Evolutionary conservation across 2,113 vertebrate genomes (phyloP).

Genomic region (Cavia aperea): DNA sequence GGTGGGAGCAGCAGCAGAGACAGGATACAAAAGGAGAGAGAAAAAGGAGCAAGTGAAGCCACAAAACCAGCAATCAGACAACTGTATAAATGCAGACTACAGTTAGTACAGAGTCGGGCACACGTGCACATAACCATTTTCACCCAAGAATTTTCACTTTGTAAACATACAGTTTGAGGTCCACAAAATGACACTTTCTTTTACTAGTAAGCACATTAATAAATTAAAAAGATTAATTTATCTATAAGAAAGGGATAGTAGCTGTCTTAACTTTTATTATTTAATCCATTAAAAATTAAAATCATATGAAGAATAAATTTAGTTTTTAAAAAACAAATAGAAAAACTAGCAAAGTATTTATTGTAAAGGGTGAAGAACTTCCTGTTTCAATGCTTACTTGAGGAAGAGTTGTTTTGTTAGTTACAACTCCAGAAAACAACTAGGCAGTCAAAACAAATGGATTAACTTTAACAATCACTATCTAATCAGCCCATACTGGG

Average conservation of each 20-base stretch:
- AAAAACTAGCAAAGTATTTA: slow-evolving; percentile 36
- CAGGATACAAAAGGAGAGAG: slow-evolving; percentile 84
- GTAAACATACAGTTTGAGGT: slow-evolving; percentile 12
- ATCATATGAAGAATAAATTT: background rate
- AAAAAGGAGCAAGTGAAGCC: slow-evolving; percentile 92
- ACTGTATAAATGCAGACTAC: slow-evolving; percentile 79
- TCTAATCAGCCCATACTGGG: background rate
- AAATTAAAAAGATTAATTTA: slow-evolving; percentile 31
- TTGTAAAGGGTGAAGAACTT: background rate
- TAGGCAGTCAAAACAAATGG: background rate
- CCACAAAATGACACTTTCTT: slow-evolving; percentile 32
- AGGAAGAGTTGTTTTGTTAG: background rate
- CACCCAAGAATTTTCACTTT: slow-evolving; percentile 44
- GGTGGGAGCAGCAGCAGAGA: slow-evolving; percentile 82
- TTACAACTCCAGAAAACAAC: background rate
- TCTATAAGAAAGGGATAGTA: background rate
- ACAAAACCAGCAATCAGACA: slow-evolving; percentile 87
- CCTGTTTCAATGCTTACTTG: background rate
- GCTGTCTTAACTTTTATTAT: background rate
- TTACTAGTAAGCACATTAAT: slow-evolving; percentile 37
- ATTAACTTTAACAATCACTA: background rate
- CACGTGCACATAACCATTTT: slow-evolving; percentile 67
- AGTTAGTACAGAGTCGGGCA: slow-evolving; percentile 84
- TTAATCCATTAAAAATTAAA: slow-evolving; percentile 10
- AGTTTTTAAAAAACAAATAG: background rate